Conservation (phyloP, 2,888 invertebrate genomes). For the Alsophila aescularia region DNA sequence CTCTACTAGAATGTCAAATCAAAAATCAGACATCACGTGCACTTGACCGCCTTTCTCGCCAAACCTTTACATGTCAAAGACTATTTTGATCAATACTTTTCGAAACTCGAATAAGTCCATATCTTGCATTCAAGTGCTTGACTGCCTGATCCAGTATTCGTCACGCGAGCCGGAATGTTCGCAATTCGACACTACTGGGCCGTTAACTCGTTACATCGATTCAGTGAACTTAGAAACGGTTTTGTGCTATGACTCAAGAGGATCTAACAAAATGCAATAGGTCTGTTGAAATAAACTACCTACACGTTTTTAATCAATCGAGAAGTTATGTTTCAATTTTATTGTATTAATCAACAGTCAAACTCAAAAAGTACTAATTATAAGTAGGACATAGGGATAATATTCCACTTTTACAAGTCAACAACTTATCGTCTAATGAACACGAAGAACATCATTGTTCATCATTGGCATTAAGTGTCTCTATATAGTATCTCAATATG, state of each 20-base stretch:
- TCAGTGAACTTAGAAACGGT: conserved; percentile 2
- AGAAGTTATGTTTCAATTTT: no score
- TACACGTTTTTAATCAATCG: no score
- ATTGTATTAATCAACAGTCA: no score
- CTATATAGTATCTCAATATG: no score
- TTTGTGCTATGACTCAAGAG: not conserved
- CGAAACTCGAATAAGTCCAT: conserved; percentile 3
- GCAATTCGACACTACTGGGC: conserved; percentile 8
- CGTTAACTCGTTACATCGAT: conserved; percentile 15
- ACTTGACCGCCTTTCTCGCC: conserved; percentile 1
- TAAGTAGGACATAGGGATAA: no score
- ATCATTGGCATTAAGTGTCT: no score
- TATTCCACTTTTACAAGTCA: no score
- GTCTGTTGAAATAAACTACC: not conserved
- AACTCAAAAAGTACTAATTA: no score
- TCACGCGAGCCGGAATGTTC: conserved; percentile 22
- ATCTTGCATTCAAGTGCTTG: conserved; percentile 9
- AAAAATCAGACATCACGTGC: no score
- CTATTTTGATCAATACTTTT: not conserved
- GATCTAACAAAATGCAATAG: not conserved
- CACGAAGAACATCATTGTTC: no score
- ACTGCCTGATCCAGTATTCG: conserved; percentile 20
- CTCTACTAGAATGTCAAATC: no score
- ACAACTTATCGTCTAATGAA: no score
- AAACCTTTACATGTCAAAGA: not conserved